Base-by-base conservation (phyloP, 2,113 vertebrate species). In the Sula dactylatra region DNA sequence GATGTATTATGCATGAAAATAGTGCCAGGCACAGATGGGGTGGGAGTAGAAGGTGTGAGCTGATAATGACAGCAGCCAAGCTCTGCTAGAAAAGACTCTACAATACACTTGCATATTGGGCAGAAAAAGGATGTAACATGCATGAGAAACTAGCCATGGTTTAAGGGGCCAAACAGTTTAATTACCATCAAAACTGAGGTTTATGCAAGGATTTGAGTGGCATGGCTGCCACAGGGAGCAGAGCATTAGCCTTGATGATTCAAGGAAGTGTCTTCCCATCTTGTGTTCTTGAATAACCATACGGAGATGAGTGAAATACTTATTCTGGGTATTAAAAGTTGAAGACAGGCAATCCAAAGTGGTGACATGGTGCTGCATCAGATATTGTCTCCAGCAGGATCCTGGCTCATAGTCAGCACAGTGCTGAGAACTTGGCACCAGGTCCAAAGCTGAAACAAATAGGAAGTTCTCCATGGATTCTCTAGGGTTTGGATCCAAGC, bases 41-140 rank as follows among this genome's bases (percentile, higher is more conserved):
- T 96, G 95, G 95, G 94, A 97, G 78, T 93, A 96, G 89, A 97
- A 97, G 96, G 96, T 96, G 96, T 90, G 91, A 97, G 94, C n/a
- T 96, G 95, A 95, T 94, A 96, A 80, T 87, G 91, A 95, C 74
- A 88, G 91, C 93, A 96, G 93, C 89, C 95, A 95, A 96, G 82
- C 94, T 94, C 84, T 80, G 74, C 84, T 95, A 91, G 91, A 78
- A 94, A 94, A 89, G 85, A 67, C 74, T 91, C 76, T 67, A 50
- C 87, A 81, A 88, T 38, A 47, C 38, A 8, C 82, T 90, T 88
- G 78, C 66, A 52, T 77, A 45, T 36, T 71, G 69, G 83, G 73
- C 91, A 91, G 67, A 58, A 82, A 94, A 93, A 80, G n/a, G 50
- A 92, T 88, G 82, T 74, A 91, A 17, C 78, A 58, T 19, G 24